Evolutionary conservation across 2,888 invertebrate species (phyloP), one percentile per base, ranked within the genome.

Genomic region (Polymixis flavicincta): DNA sequence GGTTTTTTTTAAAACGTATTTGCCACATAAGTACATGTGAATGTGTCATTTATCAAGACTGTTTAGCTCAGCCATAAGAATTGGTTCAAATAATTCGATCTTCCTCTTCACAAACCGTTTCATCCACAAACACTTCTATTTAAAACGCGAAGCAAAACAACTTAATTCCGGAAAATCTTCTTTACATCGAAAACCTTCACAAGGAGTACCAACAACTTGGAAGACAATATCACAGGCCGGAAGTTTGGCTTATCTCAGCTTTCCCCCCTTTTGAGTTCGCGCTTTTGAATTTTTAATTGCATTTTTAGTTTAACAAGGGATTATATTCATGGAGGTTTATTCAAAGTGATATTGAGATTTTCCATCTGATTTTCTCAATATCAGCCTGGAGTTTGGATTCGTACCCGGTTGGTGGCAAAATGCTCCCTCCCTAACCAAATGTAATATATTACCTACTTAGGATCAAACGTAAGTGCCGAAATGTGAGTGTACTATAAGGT

Each of bases 231-330:
- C 83, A 72, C 57, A 63, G 60, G 37, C 50, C 72, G 85, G 80
- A 88, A 87, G 76, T 87, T 87, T 28, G 67, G 60, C 82, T 87
- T 87, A 86, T 82, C 81, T 80, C 80, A 22, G 72, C 65, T 59
- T 57, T 78, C n/a, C 42, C 54, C 61, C 57, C 59, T 71, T 79
- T 77, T 67, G 64, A 78, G 74, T 81, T 83, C n/a, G 48, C 54
- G 75, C 81, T 82, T 80, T 83, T 89, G 87, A 89, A 89, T 88
- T 85, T 77, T 83, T 88, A 88, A 89, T 89, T 86, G 74, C 83
- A 80, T 85, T 88, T 87, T 85, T 83, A 86, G 80, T 86, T 87
- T 78, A 32, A 59, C 57, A 61, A 54, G 32, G 32, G 71, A 67
- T 78, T 80, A 57, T 52, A 60, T 73, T 68, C 48, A 71, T 59